Evolutionary conservation across 2,797 vertebrate species (phyloP).

Genomic region (Chromis chromis): DNA sequence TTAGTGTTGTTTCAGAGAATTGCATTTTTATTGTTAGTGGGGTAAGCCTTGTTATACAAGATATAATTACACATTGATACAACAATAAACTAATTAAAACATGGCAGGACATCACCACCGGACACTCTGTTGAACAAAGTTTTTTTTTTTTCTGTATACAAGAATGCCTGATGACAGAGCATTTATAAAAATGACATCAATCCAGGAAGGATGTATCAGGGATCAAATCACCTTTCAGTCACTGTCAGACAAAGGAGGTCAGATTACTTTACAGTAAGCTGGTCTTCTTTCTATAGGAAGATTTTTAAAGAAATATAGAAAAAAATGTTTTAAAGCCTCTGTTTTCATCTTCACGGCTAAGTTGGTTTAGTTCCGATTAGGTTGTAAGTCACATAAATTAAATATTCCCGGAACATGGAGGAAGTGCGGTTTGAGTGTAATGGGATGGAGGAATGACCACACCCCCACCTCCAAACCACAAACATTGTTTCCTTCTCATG

Average conservation of each 20-base stretch:
- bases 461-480: conserved; percentile 12
- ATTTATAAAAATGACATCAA: conserved; percentile 33
- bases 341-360: neutral
- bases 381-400: neutral
- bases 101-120: too few species aligned
- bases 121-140: too few species aligned
- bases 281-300: conserved; percentile 1
- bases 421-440: conserved; percentile 13
- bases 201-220: conserved; percentile 24
- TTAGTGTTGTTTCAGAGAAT: too few species aligned
- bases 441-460: conserved; percentile 13
- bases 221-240: conserved; percentile 6
- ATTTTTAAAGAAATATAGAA: neutral
- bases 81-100: too few species aligned
- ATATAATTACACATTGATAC: too few species aligned
- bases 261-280: conserved; percentile 24
- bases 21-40: too few species aligned
- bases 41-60: too few species aligned
- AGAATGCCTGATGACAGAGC: neutral
- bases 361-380: neutral
- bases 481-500: conserved; percentile 70
- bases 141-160: neutral
- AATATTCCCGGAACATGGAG: conserved; percentile 10
- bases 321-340: neutral
- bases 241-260: conserved; percentile 42